Evolutionary conservation across 2,888 invertebrate genomes (phyloP), one percentile per base, ranked within the genome.

Genomic region (Priocnemis perturbator): DNA sequence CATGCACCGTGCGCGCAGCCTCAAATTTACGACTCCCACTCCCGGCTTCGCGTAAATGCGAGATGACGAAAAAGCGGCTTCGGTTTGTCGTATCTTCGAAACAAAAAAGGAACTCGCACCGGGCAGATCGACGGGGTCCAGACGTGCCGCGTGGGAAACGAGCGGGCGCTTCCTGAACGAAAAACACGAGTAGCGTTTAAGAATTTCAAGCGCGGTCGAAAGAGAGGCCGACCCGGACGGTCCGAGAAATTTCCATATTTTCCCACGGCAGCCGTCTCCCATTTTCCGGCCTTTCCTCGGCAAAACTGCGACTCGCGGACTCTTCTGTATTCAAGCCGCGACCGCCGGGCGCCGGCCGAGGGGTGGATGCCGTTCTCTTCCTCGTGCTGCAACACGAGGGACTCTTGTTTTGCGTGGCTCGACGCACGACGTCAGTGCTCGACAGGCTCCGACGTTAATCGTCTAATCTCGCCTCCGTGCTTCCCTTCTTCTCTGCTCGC

Each of bases 391-490:
- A 26, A 69, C 69, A 64, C 52, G 59, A 73, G 76, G 58, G 71
- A 69, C 78, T n/a, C 74, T 76, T 81, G 37, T 37, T 37, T 37
- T 11, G 4, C 37, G 66, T 76, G 76, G 79, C 77, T 75, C 67
- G 14, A 37, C 37, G 79, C 77, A 74, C 67, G 14, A 37, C 37
- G 66, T 53, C 64, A 71, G 61, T 60, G 58, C 71, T 74, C 68
- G 79, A 75, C 78, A 78, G 69, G 71, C 68, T 44, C 62, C 58
- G 68, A 65, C 75, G 76, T 77, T 81, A 79, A 70, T 65, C 73
- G 72, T 78, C 78, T 79, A 75, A 79, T 81, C 79, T 81, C 44
- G 52, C 56, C 52, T 61, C 63, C 52, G 21, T 67, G 56, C 67
- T 20, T 56, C n/a, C 15, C 37, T 53, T 44, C 3, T 7, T 26